Conservation (phyloP, 2,888 invertebrate genomes). For the Pardosa pseudoannulata region DNA sequence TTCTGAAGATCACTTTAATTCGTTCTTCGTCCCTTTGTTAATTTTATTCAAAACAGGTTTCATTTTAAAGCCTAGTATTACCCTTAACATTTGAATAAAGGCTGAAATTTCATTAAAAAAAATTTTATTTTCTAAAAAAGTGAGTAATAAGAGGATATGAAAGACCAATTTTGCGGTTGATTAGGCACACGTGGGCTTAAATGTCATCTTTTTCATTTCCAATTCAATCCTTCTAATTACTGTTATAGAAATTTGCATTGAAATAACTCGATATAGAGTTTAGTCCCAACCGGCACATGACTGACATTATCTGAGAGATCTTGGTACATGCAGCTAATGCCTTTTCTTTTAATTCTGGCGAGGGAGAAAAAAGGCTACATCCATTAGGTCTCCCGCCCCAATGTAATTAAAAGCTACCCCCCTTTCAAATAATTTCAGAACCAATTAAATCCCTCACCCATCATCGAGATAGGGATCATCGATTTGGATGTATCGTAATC, state of each 20-base stretch:
- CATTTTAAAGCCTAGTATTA: too few species aligned
- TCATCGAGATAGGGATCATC: slow-evolving; percentile 23
- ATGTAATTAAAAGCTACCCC: slow-evolving; percentile 15
- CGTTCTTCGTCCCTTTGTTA: too few species aligned
- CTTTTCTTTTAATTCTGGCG: background rate
- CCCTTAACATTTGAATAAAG: too few species aligned
- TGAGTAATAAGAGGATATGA: background rate
- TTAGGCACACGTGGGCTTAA: background rate
- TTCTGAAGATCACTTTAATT: too few species aligned
- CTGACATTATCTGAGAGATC: background rate
- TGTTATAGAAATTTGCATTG: slow-evolving; percentile 8
- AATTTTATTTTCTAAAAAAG: too few species aligned
- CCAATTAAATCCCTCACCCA: slow-evolving; percentile 22
- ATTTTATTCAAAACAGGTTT: too few species aligned
- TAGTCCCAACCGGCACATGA: background rate
- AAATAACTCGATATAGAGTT: background rate
- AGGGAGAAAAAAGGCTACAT: background rate
- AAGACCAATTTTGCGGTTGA: slow-evolving; percentile 2
- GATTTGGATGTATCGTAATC: slow-evolving; percentile 32
- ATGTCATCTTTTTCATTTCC: background rate
- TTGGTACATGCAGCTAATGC: background rate
- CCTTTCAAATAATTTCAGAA: slow-evolving; percentile 16
- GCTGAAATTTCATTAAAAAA: too few species aligned
- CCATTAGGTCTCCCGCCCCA: slow-evolving; percentile 17
- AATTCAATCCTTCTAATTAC: background rate